These are phyloP conservation scores for Drosophila histrio DNA, from an alignment of 2,888 invertebrate species.

Conservation along the genomic window DNA sequence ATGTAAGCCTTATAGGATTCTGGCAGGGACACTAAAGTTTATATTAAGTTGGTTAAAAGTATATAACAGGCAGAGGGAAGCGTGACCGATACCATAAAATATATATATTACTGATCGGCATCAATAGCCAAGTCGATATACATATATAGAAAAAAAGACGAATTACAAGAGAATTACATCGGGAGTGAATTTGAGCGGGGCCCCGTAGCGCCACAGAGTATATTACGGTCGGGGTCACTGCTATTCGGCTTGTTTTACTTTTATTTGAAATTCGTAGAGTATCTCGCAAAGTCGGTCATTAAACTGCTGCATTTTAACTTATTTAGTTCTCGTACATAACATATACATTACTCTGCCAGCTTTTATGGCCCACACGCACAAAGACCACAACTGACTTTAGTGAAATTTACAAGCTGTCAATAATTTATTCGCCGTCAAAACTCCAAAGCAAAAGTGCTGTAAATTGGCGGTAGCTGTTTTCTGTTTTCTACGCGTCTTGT, in stretches of 20 bases:
- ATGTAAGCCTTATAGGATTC: background rate
- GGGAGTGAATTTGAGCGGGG: no score
- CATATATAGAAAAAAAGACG: no score
- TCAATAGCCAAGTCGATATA: no score
- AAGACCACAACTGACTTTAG: constrained; percentile 59
- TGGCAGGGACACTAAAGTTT: constrained; percentile 19
- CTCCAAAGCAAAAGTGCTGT: constrained; percentile 73
- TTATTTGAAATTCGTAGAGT: no score
- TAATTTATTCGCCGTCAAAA: constrained; percentile 75
- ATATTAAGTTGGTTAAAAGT: no score
- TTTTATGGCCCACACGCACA: constrained; percentile 45
- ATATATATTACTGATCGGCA: no score
- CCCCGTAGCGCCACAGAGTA: no score
- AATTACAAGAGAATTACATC: no score
- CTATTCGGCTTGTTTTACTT: no score
- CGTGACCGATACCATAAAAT: no score
- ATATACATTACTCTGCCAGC: constrained; percentile 26
- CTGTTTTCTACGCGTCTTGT: constrained; percentile 29
- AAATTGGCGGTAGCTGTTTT: constrained; percentile 64
- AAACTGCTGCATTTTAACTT: constrained; percentile 21
- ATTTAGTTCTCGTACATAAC: constrained; percentile 25
- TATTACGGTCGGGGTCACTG: no score
- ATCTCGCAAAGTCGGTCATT: constrained; percentile 22
- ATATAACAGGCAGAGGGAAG: no score
- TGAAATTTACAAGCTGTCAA: constrained; percentile 80